These are phyloP conservation scores for Atractosteus spatula DNA, from an alignment of 2,113 vertebrate species.

Conservation along the genomic window DNA sequence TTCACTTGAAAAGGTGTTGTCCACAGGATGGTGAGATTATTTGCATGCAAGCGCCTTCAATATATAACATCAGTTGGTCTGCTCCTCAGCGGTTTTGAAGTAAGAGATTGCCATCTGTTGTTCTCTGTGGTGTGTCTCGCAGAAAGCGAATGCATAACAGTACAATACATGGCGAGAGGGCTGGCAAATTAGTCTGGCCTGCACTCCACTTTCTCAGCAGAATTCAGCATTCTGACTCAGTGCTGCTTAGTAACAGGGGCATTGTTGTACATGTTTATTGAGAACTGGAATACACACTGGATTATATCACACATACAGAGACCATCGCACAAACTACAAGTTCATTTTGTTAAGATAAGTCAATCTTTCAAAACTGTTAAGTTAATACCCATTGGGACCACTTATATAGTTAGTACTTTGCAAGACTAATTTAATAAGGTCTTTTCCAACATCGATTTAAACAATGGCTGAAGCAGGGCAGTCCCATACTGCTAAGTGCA, in stretches of 20 bases:
- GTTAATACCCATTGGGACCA: conserved; percentile 9
- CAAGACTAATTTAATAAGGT: neutral
- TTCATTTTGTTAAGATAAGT: neutral
- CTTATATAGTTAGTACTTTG: neutral
- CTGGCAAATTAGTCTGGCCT: neutral
- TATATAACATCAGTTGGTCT: neutral
- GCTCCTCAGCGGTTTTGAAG: neutral
- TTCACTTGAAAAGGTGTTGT: neutral
- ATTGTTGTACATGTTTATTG: neutral
- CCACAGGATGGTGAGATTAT: neutral
- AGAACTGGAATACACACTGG: neutral
- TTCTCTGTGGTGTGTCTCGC: neutral
- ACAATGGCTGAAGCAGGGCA: neutral
- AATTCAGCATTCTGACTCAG: neutral
- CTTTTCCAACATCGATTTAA: neutral
- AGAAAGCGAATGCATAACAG: neutral
- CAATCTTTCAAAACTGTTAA: neutral
- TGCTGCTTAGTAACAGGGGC: neutral
- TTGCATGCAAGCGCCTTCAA: neutral
- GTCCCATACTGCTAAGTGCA: neutral
- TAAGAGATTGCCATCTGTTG: conserved; percentile 3
- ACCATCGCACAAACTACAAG: neutral
- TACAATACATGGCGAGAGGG: neutral
- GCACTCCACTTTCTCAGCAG: neutral
- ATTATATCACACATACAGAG: neutral